Evolutionary conservation across 2,888 invertebrate genomes (phyloP).

Genomic region (Julus scanicus): DNA sequence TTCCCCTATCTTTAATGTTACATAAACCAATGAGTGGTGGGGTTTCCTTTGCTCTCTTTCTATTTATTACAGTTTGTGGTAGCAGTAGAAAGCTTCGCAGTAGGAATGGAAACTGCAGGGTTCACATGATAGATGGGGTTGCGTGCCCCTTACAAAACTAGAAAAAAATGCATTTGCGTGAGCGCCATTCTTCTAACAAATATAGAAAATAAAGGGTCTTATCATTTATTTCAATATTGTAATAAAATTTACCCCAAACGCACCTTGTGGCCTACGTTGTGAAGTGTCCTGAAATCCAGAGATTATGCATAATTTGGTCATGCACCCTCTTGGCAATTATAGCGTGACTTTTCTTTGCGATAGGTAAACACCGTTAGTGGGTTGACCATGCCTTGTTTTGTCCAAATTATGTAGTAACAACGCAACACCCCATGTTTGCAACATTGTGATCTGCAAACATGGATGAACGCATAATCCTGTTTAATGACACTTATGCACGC

Average conservation of each 20-base stretch:
- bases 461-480: not conserved
- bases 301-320: not conserved
- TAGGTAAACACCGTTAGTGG: not conserved
- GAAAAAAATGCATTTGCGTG: not conserved
- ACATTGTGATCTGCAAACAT: not conserved
- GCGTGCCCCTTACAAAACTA: not conserved
- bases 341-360: not conserved
- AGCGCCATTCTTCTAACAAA: not conserved
- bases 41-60: not conserved
- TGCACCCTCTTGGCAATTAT: conserved; percentile 14
- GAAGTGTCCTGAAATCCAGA: not conserved
- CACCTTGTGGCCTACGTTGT: not conserved
- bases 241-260: not conserved
- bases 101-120: not conserved
- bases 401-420: not conserved
- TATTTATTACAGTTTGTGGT: conserved; percentile 21
- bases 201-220: not conserved
- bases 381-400: conserved; percentile 1
- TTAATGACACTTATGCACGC: not conserved
- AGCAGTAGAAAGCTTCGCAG: not conserved
- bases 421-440: conserved; percentile 27
- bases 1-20: not conserved
- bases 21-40: not conserved
- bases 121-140: not conserved
- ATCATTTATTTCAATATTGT: not conserved